These are phyloP conservation scores for Drosophila histrio DNA, from an alignment of 2,888 invertebrate species.

Conservation along the genomic window DNA sequence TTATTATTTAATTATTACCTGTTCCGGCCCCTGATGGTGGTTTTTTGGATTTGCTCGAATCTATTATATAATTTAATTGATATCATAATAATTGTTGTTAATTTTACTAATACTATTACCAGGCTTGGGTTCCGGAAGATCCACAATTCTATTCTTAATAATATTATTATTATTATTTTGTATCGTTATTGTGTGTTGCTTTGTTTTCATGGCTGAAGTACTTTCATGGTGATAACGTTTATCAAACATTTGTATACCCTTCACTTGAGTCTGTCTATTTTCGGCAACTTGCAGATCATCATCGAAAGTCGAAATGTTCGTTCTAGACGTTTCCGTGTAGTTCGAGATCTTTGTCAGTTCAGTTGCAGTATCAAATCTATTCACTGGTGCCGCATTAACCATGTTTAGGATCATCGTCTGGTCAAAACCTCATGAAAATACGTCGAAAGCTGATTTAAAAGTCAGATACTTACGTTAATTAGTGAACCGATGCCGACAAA, in stretches of 20 bases:
- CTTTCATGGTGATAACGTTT: background rate
- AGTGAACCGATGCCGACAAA: background rate
- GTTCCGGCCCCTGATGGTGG: background rate
- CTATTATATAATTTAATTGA: background rate
- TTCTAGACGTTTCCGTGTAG: background rate
- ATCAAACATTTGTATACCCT: background rate
- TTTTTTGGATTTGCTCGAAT: background rate
- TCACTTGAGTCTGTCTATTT: background rate
- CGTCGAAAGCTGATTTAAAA: background rate
- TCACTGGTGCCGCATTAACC: background rate
- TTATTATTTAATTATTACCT: background rate
- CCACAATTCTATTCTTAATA: background rate
- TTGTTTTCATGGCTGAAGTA: background rate
- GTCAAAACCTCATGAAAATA: background rate
- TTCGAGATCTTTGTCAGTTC: background rate
- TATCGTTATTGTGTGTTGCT: background rate
- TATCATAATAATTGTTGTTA: background rate
- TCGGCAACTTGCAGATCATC: background rate
- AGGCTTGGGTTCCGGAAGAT: background rate
- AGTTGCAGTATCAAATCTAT: background rate
- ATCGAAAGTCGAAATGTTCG: background rate
- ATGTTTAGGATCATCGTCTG: background rate
- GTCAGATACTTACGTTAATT: background rate
- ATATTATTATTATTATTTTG: background rate
- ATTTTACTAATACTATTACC: background rate